A percentile compares a stretch with the other conserved stretches of the same genome.
Evolutionary conservation across 2,797 vertebrate species (phyloP).

Genomic region (Prionace glauca): DNA sequence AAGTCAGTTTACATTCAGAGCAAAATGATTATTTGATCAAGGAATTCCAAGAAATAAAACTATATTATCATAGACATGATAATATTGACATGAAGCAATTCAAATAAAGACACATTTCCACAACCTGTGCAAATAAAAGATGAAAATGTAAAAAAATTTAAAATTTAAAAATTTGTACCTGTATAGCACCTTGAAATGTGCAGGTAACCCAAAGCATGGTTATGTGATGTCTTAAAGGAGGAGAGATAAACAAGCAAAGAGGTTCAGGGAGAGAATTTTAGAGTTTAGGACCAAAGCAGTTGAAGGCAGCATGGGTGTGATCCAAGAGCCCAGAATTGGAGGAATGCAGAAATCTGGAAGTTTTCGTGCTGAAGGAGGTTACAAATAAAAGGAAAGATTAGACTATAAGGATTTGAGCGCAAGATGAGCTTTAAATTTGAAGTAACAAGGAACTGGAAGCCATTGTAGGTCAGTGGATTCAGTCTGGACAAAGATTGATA

Average conservation of each 20-base stretch:
- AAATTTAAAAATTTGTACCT: neutral
- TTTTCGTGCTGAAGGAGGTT: neutral
- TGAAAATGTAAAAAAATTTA: neutral
- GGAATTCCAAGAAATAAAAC: neutral
- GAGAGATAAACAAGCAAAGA: neutral
- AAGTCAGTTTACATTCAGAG: neutral
- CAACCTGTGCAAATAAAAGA: neutral
- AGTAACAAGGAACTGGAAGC: neutral
- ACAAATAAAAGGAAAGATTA: neutral
- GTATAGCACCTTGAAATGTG: neutral
- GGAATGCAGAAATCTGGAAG: neutral
- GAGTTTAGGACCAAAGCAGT: neutral
- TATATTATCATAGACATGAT: no score
- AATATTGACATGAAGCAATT: neutral
- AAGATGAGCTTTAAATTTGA: neutral
- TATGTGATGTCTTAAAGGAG: neutral
- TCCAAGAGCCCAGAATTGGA: neutral
- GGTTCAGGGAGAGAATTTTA: neutral
- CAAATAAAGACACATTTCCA: neutral
- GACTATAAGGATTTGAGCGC: neutral
- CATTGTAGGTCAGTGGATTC: neutral
- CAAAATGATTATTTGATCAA: neutral
- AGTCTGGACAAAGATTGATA: no score
- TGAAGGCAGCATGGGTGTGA: neutral
- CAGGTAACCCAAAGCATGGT: neutral